Base-by-base conservation (phyloP, 2,797 vertebrate species). In the Carduelis carduelis region DNA sequence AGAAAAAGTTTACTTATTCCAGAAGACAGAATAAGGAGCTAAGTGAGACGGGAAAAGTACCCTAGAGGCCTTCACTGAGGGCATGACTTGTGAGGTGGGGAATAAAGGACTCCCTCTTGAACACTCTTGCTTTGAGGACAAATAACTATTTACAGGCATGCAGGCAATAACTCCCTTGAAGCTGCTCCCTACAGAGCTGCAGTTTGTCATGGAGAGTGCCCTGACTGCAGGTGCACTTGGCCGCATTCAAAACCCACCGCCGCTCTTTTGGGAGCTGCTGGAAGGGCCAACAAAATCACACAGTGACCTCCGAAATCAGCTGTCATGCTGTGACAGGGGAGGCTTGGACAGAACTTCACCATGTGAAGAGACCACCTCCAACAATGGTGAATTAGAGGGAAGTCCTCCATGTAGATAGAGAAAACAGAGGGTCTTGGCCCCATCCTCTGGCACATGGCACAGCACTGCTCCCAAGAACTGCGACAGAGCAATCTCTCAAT, bases 1-100 rank as follows among this genome's bases (percentile, higher is more conserved):
- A 50, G 41, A 96, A 52, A 93, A 41, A 13, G 27, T 84, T 91
- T 69, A 89, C 50, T 93, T 78, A 41, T 49, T 83, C 21, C 15
- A 78, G 60, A 84, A 85, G 34, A 75, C 35, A 85, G 55, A 83
- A 70, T 17, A 69, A 69, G 22, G 27, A 81, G 11, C 43, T 74
- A 75, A 65, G 26, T 8, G 11, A 81, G 50, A 49, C 46, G 52
- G 28, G 57, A 55, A n/a, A 90, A 53, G 32, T 28, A 71, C 13
- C 11, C 30, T 30, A 27, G 18, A 64, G 44, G 16, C 20, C 50
- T 89, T 87, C 32, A 34, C 39, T 34, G 30, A 37, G 26, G 65
- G 32, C 16, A 44, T 30, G 34, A 68, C 27, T 19, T 14, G 10
- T n/a, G 53, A 81, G 32, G 44, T 1, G 2, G 41, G 70, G 56